These are phyloP conservation scores for Eufriesea mexicana DNA, from an alignment of 1,140 invertebrate genomes.

Conservation along the genomic window DNA sequence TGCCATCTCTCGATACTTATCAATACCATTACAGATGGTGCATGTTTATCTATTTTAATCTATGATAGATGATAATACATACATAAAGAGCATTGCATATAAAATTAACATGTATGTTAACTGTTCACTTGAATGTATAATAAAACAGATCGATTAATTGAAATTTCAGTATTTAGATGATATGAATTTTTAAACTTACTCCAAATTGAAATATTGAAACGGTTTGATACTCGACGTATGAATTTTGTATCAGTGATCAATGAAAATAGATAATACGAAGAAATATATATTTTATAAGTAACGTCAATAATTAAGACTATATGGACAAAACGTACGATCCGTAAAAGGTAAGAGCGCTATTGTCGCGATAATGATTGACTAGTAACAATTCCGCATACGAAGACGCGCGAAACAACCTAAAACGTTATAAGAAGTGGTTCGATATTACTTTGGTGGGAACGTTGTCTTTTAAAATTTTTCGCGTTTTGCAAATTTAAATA, in stretches of 20 bases:
- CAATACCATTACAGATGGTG: not conserved
- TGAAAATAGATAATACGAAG: too few species aligned
- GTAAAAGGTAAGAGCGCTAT: slow-evolving; percentile 1
- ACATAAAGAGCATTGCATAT: not conserved
- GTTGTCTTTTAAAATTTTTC: not conserved
- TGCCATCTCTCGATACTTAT: slow-evolving; percentile 29
- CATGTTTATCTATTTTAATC: not conserved
- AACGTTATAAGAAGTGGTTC: not conserved
- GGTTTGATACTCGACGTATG: too few species aligned
- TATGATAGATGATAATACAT: not conserved
- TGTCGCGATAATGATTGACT: not conserved
- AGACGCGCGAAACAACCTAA: not conserved
- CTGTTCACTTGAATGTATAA: not conserved
- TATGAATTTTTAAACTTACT: not conserved
- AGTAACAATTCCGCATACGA: not conserved
- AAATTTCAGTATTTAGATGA: not conserved
- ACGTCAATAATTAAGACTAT: not conserved
- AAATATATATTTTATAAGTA: not conserved
- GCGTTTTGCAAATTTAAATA: not conserved
- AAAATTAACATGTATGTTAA: not conserved
- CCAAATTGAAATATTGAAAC: not conserved
- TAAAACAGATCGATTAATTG: not conserved
- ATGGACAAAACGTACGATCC: not conserved
- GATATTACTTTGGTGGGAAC: too few species aligned
- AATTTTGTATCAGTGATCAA: too few species aligned